Evolutionary conservation across 2,113 vertebrate genomes (phyloP), one percentile per base, ranked within the genome.

Genomic region (Sakesphorus luctuosus): DNA sequence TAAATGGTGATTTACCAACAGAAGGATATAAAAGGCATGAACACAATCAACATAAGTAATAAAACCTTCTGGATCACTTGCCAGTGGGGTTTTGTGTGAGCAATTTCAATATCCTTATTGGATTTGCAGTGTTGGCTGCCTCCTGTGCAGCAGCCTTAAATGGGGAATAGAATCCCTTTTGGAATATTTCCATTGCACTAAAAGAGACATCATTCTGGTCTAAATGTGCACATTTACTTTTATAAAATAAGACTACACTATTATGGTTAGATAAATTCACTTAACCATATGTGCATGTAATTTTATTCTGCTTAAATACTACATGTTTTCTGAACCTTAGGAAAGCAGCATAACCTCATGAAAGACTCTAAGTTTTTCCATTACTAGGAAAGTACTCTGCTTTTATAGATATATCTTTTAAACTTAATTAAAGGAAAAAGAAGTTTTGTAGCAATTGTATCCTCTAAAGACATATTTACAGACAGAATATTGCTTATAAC

Each of bases 261-360:
- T 93, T 89, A 93, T 52, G 73, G 8, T 40, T 68, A 91, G 40
- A 94, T 69, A 94, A 95, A 94, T 95, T 78, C 56, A 75, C 66
- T 95, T 91, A 94, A 94, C 61, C 89, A 94, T 95, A 97, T 91
- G 94, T 79, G 81, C 74, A 84, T 38, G 38, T 58, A 46, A 89
- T 89, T 93, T 68, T 68, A 79, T 75, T 65, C 84, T 89, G 53
- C 49, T 73, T 92, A 72, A 94, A 75, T 73, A 35, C 43, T 77
- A 13, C 21, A 49, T n/a, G 20, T 73, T 78, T 87, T 7, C 31
- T 25, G 46, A 1, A 18, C 28, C 31, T 84, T 89, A 84, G 87
- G 87, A n/a, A 87, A 91, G 28, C 36, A 65, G 19, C 12, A 79
- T 78, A 89, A 75, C 43, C 49, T 93, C 62, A 79, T 52, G 28